Evolutionary conservation across 2,888 invertebrate species (phyloP).

Genomic region (Drosophila austrosaltans): DNA sequence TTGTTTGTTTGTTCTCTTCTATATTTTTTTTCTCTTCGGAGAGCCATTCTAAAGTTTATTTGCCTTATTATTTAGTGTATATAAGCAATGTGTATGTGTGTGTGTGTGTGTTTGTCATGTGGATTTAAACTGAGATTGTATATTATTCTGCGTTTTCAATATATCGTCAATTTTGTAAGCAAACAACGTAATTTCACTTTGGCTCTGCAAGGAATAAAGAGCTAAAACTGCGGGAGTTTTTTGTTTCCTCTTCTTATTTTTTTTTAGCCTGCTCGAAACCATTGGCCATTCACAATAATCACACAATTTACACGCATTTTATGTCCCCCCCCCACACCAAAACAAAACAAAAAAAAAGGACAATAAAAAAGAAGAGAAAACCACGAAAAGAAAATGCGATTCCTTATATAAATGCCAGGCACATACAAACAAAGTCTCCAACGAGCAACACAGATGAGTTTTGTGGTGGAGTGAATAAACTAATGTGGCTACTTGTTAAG

Average conservation of each 20-base stretch:
- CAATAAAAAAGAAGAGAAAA: constrained; percentile 24
- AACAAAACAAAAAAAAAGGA: constrained; percentile 23
- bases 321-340: constrained; percentile 39
- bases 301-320: constrained; percentile 76
- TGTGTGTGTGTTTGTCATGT: neutral
- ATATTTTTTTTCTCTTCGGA: constrained; percentile 2
- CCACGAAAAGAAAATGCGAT: constrained; percentile 33
- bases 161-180: constrained; percentile 3
- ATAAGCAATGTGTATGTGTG: neutral
- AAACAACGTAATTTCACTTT: constrained; percentile 12
- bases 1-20: neutral
- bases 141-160: constrained; percentile 11
- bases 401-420: constrained; percentile 68
- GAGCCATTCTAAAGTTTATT: constrained; percentile 65
- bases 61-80: constrained; percentile 65
- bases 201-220: constrained; percentile 6
- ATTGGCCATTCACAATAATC: constrained; percentile 72
- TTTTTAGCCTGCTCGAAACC: neutral
- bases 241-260: neutral
- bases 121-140: constrained; percentile 4
- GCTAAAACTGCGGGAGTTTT: constrained; percentile 28
- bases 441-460: no score
- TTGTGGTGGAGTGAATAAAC: constrained; percentile 66
- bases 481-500: constrained; percentile 78
- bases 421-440: constrained; percentile 36